Evolutionary conservation across 2,113 vertebrate species (phyloP).

Genomic region (Hemiscyllium ocellatum): DNA sequence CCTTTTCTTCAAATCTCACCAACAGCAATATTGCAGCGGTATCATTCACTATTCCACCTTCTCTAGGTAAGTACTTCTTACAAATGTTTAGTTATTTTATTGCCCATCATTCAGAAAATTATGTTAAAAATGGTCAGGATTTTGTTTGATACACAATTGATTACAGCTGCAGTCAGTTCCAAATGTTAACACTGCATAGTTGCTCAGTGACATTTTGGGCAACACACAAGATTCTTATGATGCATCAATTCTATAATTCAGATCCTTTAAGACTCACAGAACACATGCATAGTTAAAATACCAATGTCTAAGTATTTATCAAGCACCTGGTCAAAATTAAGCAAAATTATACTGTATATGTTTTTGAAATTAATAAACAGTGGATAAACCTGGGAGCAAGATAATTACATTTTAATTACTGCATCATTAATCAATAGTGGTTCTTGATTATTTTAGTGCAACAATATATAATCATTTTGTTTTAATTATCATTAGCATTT

Average conservation of each 20-base stretch:
- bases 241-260: background rate
- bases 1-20: background rate
- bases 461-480: constrained; percentile 29
- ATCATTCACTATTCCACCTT: background rate
- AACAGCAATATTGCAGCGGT: background rate
- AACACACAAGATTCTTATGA: constrained; percentile 10
- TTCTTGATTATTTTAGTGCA: constrained; percentile 36
- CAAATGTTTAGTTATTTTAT: background rate
- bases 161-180: constrained; percentile 33
- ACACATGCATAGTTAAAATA: background rate
- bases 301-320: constrained; percentile 18
- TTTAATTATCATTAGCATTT: constrained; percentile 35
- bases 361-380: constrained; percentile 32
- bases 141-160: constrained; percentile 31
- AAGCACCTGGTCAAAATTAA: constrained; percentile 37
- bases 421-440: constrained; percentile 36
- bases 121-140: constrained; percentile 15
- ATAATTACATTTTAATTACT: constrained; percentile 35
- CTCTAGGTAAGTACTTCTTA: background rate
- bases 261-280: constrained; percentile 3
- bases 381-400: constrained; percentile 1
- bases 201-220: constrained; percentile 28
- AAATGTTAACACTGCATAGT: constrained; percentile 5
- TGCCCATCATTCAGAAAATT: background rate
- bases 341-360: constrained; percentile 33